These are phyloP conservation scores for Anthonomus grandis DNA, from an alignment of 1,140 invertebrate species.

Conservation along the genomic window DNA sequence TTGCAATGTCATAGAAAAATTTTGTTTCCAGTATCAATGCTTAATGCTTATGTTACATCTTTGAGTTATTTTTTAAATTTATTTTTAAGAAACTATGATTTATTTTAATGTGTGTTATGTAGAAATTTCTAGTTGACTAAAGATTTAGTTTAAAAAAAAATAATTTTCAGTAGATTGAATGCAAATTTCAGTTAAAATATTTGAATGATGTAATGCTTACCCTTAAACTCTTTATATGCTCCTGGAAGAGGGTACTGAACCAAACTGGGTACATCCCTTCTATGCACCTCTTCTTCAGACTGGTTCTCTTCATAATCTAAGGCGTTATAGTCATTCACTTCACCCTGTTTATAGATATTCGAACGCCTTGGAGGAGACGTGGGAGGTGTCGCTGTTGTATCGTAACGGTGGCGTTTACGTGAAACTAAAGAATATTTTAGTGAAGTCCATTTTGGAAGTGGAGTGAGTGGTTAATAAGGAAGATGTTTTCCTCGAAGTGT, in stretches of 20 bases:
- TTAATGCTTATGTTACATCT: too few relatives aligned
- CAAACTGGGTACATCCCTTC: conserved; percentile 43
- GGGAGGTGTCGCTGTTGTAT: conserved; percentile 7
- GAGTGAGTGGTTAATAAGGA: too few relatives aligned
- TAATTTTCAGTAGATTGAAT: neutral
- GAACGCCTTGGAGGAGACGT: conserved; percentile 15
- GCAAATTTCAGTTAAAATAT: too few relatives aligned
- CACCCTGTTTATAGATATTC: conserved; percentile 22
- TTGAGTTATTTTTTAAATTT: too few relatives aligned
- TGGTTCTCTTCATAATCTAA: conserved; percentile 51
- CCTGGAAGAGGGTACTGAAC: conserved; percentile 45
- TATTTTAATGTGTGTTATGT: too few relatives aligned
- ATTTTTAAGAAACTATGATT: too few relatives aligned
- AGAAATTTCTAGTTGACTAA: too few relatives aligned
- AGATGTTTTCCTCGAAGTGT: too few relatives aligned
- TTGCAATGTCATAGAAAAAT: too few relatives aligned
- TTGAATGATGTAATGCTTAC: conserved; percentile 4
- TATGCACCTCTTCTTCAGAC: conserved; percentile 33
- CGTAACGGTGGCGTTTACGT: conserved; percentile 17
- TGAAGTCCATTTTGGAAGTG: too few relatives aligned
- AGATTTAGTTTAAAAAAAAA: neutral
- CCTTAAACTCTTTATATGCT: conserved; percentile 27
- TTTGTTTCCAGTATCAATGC: too few relatives aligned
- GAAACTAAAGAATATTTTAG: conserved; percentile 1
- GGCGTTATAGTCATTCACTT: conserved; percentile 51